Percentiles rank a stretch among this genome's conserved stretches.
phyloP scores from a whole-genome alignment of 2,797 vertebrate species.

The Lagodon rhomboides region DNA sequence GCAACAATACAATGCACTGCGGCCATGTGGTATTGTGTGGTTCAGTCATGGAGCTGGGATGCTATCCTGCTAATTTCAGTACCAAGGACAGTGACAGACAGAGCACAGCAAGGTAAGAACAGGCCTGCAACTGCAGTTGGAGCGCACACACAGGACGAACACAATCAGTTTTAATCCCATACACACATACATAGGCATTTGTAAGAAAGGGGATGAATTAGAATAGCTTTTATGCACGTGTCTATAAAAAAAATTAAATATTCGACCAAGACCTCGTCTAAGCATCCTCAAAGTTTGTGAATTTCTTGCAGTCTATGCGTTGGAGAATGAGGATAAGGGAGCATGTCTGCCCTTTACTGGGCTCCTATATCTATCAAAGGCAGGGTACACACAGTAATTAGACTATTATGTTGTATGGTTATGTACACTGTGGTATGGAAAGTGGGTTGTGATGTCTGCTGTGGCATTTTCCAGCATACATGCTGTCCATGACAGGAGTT shows the following conservation, averaged over 20 bases:
- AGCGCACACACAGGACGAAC: not conserved
- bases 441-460: constrained; percentile 36
- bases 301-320: constrained; percentile 31
- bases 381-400: constrained; percentile 58
- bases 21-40: not conserved
- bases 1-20: not conserved
- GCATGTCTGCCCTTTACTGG: constrained; percentile 51
- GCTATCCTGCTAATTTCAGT: constrained; percentile 64
- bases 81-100: constrained; percentile 75
- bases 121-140: constrained; percentile 35
- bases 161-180: constrained; percentile 9
- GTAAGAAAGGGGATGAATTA: not conserved
- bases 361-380: constrained; percentile 69
- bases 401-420: constrained; percentile 21
- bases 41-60: constrained; percentile 36
- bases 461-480: constrained; percentile 55
- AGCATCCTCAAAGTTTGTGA: constrained; percentile 35
- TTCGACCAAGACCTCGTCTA: constrained; percentile 20
- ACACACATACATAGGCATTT: constrained; percentile 1
- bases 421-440: constrained; percentile 27
- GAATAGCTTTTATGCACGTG: not conserved
- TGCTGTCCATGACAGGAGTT: constrained; percentile 55
- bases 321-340: constrained; percentile 38
- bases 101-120: constrained; percentile 22
- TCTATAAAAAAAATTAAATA: constrained; percentile 29